Base-by-base conservation (phyloP, 2,888 invertebrate genomes). In the Alitta virens region DNA sequence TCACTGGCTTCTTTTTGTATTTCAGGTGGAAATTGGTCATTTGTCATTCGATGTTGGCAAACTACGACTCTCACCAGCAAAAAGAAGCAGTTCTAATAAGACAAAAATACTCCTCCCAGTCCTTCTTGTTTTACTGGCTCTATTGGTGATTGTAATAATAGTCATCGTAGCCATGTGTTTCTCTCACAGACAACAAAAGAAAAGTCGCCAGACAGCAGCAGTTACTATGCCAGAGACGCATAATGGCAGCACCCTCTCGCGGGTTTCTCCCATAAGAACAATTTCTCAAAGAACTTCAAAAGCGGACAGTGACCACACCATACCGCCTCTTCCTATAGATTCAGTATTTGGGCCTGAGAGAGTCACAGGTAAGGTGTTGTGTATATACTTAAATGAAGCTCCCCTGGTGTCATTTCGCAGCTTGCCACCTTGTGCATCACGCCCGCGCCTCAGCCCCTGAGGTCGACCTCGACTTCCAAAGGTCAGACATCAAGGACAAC, bases 321-420 rank as follows among this genome's bases (percentile, higher is more conserved):
- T 59, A 1, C 59, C 59, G 1, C 59, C 59, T 18, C 51, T 59
- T 27, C 59, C 59, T 40, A 51, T 59, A 14, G 33, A 59, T 23
- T 59, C 59, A 1, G 40, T 59, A 7, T 59, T 59, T 38, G 59
- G 59, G 5, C 59, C 51, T 14, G 59, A 59, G 25, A 49, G 59
- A 23, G 59, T 59, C 40, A 59, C 59, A 40, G 59, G 59, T 59
- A 59, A 12, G 33, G 5, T n/a, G n/a, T n/a, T n/a, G n/a, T n/a
- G n/a, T n/a, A n/a, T n/a, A n/a, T n/a, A n/a, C n/a, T n/a, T n/a
- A n/a, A n/a, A n/a, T n/a, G n/a, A n/a, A n/a, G n/a, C n/a, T n/a
- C n/a, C n/a, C n/a, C n/a, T n/a, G n/a, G n/a, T n/a, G n/a, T n/a
- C n/a, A n/a, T n/a, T n/a, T n/a, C n/a, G n/a, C n/a, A n/a, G n/a